Evolutionary conservation across 2,888 invertebrate species (phyloP).

Genomic region (Phortica magna): DNA sequence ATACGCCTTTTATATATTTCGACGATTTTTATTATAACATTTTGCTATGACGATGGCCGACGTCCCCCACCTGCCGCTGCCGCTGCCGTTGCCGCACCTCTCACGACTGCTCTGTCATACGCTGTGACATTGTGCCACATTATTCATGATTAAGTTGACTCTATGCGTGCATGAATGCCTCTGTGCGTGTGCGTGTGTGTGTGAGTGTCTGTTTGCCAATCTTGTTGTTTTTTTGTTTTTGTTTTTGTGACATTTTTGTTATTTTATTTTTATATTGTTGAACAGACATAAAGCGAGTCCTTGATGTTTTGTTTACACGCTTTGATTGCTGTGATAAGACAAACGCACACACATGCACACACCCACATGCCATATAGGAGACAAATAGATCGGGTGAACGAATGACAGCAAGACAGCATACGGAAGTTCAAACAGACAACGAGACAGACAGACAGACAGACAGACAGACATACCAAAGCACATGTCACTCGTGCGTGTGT

Average conservation of each 20-base stretch:
- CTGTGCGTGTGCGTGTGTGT: slow-evolving; percentile 23
- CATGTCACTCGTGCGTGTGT: slow-evolving; percentile 25
- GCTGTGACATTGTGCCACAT: slow-evolving; percentile 65
- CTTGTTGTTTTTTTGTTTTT: background rate
- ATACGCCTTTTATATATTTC: slow-evolving; percentile 38
- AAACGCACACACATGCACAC: background rate
- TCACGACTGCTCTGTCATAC: slow-evolving; percentile 56
- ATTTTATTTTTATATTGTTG: slow-evolving; percentile 25
- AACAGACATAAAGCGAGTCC: slow-evolving; percentile 26
- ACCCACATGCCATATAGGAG: background rate
- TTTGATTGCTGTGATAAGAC: slow-evolving; percentile 50
- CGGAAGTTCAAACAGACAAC: background rate
- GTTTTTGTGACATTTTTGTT: background rate
- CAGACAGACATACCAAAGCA: background rate
- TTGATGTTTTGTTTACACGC: slow-evolving; percentile 48
- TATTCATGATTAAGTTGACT: slow-evolving; percentile 66
- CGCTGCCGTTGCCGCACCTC: background rate
- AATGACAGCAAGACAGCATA: slow-evolving; percentile 6
- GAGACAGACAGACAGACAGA: background rate
- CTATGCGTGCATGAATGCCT: slow-evolving; percentile 28
- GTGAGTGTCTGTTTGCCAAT: slow-evolving; percentile 25
- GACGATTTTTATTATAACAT: background rate
- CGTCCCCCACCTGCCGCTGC: no score
- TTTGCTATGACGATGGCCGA: background rate
- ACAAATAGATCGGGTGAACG: slow-evolving; percentile 4